Percentiles rank a stretch among this genome's conserved stretches.
Evolutionary conservation across 35 echinoderm and acorn worm species (phyloP).

Genomic region (Ptychodera flava): DNA sequence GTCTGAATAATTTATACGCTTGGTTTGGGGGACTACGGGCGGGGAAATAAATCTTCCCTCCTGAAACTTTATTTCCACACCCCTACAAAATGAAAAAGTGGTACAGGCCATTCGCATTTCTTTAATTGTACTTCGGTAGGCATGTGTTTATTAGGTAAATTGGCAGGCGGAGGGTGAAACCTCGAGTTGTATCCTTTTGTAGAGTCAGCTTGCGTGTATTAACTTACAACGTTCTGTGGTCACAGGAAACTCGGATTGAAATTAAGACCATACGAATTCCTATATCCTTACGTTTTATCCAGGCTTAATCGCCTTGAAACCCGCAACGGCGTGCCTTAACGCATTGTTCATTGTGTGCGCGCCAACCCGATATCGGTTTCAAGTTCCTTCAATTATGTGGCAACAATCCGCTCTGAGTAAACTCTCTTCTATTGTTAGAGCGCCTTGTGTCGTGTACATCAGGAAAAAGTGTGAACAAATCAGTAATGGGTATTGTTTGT

Average conservation of each 20-base stretch:
- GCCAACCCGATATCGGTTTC: too few relatives aligned
- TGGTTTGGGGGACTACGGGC: too few relatives aligned
- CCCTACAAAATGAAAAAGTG: too few relatives aligned
- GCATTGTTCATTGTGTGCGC: neutral
- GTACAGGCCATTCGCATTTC: neutral
- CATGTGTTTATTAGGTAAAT: neutral
- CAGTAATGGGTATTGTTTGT: too few relatives aligned
- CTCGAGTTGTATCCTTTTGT: neutral
- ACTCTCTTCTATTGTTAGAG: neutral
- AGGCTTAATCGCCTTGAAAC: neutral
- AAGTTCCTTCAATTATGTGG: neutral
- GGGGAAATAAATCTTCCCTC: too few relatives aligned
- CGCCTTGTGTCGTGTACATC: neutral
- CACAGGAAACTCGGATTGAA: neutral
- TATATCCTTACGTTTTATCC: too few relatives aligned
- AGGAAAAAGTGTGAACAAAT: neutral
- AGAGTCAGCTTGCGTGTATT: neutral
- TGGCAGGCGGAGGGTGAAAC: neutral
- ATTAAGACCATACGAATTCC: neutral
- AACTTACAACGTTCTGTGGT: neutral
- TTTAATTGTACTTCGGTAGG: neutral
- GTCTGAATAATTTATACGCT: too few relatives aligned
- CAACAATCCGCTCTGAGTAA: neutral
- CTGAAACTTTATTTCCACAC: too few relatives aligned
- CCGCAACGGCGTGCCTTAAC: neutral